Percentiles rank a stretch among this genome's conserved stretches.
Evolutionary conservation across 2,888 invertebrate species (phyloP).

Genomic region (Ophioninae sp.): DNA sequence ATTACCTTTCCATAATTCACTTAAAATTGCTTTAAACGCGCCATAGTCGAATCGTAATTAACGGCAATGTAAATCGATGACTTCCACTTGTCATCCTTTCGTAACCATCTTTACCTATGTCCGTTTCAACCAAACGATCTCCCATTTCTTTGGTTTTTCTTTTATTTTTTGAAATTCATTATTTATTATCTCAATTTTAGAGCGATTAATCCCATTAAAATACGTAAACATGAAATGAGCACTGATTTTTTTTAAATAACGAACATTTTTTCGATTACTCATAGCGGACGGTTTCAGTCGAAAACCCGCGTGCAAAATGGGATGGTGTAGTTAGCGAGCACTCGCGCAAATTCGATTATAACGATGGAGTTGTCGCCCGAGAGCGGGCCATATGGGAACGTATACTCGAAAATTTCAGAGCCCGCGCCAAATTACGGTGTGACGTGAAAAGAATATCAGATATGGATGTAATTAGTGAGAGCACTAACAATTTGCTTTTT

Average conservation of each 20-base stretch:
- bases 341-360: slow-evolving; percentile 59
- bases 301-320: slow-evolving; percentile 15
- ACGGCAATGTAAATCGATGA: background rate
- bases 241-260: background rate
- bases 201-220: background rate
- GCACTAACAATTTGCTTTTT: background rate
- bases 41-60: background rate
- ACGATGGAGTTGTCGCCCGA: slow-evolving; percentile 27
- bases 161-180: background rate
- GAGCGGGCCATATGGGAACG: slow-evolving; percentile 28
- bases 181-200: background rate
- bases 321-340: slow-evolving; percentile 31
- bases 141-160: background rate
- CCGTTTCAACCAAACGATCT: background rate
- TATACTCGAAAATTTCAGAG: slow-evolving; percentile 43
- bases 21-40: background rate
- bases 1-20: background rate
- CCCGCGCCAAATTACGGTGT: slow-evolving; percentile 20
- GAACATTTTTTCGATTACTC: background rate
- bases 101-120: background rate
- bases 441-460: slow-evolving; percentile 22
- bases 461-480: slow-evolving; percentile 1
- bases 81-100: background rate
- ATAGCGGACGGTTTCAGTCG: background rate
- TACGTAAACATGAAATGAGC: background rate